Conservation (phyloP, 2,113 vertebrate species). For the Pteropus alecto region DNA sequence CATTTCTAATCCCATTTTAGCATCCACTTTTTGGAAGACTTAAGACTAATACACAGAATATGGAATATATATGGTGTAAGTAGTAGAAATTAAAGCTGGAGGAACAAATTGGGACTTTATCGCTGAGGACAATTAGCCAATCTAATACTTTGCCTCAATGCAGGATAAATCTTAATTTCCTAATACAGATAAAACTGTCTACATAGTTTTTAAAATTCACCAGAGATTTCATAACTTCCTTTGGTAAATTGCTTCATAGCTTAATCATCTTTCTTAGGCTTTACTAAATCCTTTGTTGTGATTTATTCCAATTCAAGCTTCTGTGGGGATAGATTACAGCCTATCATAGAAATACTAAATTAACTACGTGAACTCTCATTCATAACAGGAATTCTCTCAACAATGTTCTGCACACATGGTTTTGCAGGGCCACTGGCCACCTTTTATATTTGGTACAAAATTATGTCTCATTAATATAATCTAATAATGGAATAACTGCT, state of each 20-base stretch:
- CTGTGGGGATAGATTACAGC: not conserved
- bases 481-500: not conserved
- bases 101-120: not conserved
- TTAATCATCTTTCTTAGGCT: slow-evolving; percentile 29
- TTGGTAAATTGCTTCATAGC: slow-evolving; percentile 29
- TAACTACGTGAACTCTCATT: not conserved
- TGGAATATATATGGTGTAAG: not conserved
- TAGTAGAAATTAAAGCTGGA: not conserved
- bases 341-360: not conserved
- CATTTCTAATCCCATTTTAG: not conserved
- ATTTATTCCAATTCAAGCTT: slow-evolving; percentile 34
- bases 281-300: not conserved
- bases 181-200: not conserved
- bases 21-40: not conserved
- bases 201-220: slow-evolving; percentile 36
- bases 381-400: not conserved
- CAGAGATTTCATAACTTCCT: slow-evolving; percentile 40
- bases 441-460: not conserved
- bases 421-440: not conserved
- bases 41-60: not conserved
- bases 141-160: not conserved
- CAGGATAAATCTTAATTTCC: slow-evolving; percentile 36
- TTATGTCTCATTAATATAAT: not conserved
- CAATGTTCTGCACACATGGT: not conserved
- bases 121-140: not conserved